A percentile compares a stretch with the other conserved stretches of the same genome.
phyloP scores from a whole-genome alignment of 2,797 vertebrate species.

The Smutsia gigantea region DNA sequence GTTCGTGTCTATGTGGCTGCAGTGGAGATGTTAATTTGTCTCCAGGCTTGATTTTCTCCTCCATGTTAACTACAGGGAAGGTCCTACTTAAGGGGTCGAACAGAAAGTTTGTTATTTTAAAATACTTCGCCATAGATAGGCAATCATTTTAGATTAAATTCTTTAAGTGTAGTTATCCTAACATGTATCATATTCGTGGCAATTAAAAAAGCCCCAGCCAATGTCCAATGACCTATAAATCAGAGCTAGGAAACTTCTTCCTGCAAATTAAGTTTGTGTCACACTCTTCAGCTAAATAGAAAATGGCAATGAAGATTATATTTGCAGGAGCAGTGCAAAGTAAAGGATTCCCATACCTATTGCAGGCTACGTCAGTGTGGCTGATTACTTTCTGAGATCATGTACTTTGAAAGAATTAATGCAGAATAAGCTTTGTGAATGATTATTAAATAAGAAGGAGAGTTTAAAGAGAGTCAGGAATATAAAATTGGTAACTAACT shows the following conservation, averaged over 20 bases:
- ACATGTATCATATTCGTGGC: conserved; percentile 69
- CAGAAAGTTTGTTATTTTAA: conserved; percentile 41
- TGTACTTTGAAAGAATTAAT: conserved; percentile 79
- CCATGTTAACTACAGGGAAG: conserved; percentile 17
- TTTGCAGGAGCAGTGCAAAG: conserved; percentile 68
- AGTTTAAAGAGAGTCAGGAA: conserved; percentile 61
- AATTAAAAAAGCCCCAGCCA: conserved; percentile 70
- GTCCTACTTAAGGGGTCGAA: not conserved
- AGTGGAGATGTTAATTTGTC: not conserved
- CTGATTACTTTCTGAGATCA: conserved; percentile 82
- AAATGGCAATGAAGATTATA: conserved; percentile 78
- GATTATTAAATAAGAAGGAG: conserved; percentile 79
- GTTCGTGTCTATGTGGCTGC: not conserved
- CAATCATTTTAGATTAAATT: conserved; percentile 72
- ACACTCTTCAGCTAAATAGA: conserved; percentile 81
- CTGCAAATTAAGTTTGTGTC: conserved; percentile 85
- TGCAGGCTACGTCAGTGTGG: conserved; percentile 68
- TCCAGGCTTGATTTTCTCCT: not conserved
- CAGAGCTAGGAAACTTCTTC: conserved; percentile 77
- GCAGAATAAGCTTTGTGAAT: conserved; percentile 74
- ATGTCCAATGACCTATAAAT: conserved; percentile 82
- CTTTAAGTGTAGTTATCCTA: conserved; percentile 67
- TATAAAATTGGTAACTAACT: conserved; percentile 67
- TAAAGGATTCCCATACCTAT: conserved; percentile 77
- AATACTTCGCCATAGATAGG: conserved; percentile 38